These are phyloP conservation scores for Cerceris ruficornis DNA, from an alignment of 2,888 invertebrate genomes.

Conservation along the genomic window DNA sequence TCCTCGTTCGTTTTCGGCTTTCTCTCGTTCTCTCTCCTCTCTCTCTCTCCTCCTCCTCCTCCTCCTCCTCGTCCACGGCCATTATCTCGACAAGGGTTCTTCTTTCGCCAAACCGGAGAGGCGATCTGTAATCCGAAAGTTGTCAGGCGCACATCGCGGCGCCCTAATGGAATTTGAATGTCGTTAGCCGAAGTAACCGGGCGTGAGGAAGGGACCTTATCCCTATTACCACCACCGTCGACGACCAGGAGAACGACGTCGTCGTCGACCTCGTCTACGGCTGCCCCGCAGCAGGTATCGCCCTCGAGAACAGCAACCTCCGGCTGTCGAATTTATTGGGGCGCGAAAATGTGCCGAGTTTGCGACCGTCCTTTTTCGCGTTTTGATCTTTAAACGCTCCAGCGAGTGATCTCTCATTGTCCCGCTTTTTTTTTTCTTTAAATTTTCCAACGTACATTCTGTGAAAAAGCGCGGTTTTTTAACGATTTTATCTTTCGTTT, in stretches of 20 bases:
- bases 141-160: constrained; percentile 70
- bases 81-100: constrained; percentile 49
- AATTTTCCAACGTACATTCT: neutral
- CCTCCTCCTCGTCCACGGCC: constrained; percentile 12
- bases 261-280: neutral
- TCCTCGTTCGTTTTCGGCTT: constrained; percentile 24
- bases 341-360: constrained; percentile 56
- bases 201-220: constrained; percentile 75
- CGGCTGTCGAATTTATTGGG: constrained; percentile 54
- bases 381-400: neutral
- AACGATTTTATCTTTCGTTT: no score
- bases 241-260: no score
- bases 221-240: constrained; percentile 66
- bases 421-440: neutral
- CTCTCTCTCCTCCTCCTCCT: neutral
- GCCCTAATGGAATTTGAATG: constrained; percentile 78
- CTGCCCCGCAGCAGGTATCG: constrained; percentile 43
- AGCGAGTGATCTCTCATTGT: neutral
- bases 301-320: constrained; percentile 19
- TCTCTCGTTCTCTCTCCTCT: neutral
- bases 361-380: constrained; percentile 16
- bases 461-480: neutral
- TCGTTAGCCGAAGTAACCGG: constrained; percentile 78
- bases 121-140: constrained; percentile 71
- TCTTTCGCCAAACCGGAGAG: constrained; percentile 17